Base-by-base conservation (phyloP, 2,888 invertebrate genomes). In the Watsonalla cultraria region DNA sequence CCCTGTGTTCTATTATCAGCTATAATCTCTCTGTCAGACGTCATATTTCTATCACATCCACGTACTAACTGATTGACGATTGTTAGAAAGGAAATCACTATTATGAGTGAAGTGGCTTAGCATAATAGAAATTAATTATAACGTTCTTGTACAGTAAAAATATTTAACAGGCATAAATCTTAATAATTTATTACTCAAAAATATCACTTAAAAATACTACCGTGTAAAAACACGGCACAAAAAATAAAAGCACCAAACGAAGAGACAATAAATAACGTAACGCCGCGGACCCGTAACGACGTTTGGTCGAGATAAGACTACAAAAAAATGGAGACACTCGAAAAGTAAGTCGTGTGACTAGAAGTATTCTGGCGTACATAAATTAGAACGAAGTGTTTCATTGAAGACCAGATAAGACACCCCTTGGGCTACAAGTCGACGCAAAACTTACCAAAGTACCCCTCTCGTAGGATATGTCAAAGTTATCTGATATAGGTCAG, bases 351-450 rank as follows among this genome's bases (percentile, higher is more conserved):
- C 55, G 56, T 66, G 61, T 66, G 65, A 67, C 71, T 64, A 65
- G 51, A 70, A 68, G 70, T 70, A 70, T 70, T 74, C 70, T 64
- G 59, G 64, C 56, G 64, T 68, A 81, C 84, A 86, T 87, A 88
- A 86, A 88, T 86, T 82, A 85, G 81, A 76, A 76, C 76, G 80
- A 78, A 87, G 80, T 84, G 84, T 82, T 81, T 71, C 81, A 79
- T 76, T 78, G 73, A 66, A 66, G 67, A 59, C 55, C 54, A 72
- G 88, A 89, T 90, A 89, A 90, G 84, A 69, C 72, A 70, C 76
- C 80, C 78, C 72, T 68, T 55, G 60, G 70, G 62, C 70, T 57
- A 66, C 60, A 76, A 80, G 70, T 82, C 74, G 68, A 76, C 74
- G 74, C 72, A 58, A 73, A 84, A 84, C 67, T 84, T 78, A 64